Percentiles rank a stretch among this genome's conserved stretches.
Evolutionary conservation across 2,797 vertebrate species (phyloP).

Genomic region (Spea hammondii): DNA sequence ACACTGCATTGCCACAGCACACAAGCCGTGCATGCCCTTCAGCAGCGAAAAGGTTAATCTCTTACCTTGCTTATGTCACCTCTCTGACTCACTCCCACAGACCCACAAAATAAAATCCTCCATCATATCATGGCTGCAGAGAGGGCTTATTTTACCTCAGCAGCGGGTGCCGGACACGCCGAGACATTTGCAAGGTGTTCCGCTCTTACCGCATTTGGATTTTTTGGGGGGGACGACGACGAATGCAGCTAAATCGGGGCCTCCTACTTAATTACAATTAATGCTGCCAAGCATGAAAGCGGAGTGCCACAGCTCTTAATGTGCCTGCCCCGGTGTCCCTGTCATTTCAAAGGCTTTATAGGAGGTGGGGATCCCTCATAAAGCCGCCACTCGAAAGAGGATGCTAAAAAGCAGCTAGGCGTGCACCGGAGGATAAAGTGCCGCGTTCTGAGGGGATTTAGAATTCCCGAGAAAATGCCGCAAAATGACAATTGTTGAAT

Average conservation of each 20-base stretch:
- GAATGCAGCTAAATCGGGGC: background rate
- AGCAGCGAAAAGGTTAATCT: constrained; percentile 40
- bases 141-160: background rate
- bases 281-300: constrained; percentile 40
- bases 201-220: background rate
- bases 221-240: background rate
- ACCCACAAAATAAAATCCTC: constrained; percentile 13
- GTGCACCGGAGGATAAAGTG: background rate
- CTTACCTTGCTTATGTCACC: constrained; percentile 43
- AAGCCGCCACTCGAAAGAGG: constrained; percentile 21
- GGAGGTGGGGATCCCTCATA: constrained; percentile 38
- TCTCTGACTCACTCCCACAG: constrained; percentile 36
- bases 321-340: constrained; percentile 18
- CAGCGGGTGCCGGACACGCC: background rate
- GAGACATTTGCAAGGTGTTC: background rate
- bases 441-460: background rate
- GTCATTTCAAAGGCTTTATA: constrained; percentile 29
- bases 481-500: background rate
- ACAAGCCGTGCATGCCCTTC: constrained; percentile 11
- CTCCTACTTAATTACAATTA: constrained; percentile 28
- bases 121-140: constrained; percentile 9
- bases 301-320: constrained; percentile 9
- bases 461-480: background rate
- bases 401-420: constrained; percentile 16
- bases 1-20: constrained; percentile 44